Evolutionary conservation across 1,140 invertebrate genomes (phyloP), one percentile per base, ranked within the genome.

Genomic region (Macrotrachela quadricornifera): DNA sequence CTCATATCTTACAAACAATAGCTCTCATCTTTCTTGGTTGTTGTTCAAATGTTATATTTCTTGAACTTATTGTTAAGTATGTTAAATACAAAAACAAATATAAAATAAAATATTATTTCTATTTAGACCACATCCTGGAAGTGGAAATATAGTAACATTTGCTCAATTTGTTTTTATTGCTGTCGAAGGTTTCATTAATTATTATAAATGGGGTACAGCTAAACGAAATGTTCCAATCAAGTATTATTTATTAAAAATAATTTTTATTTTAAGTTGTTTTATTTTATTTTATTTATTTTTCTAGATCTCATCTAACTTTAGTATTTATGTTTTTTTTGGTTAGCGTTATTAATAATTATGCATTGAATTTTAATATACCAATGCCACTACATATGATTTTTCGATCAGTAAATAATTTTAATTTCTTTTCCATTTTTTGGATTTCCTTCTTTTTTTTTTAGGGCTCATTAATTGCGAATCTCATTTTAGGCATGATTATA

Each of bases 341-440:
- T 6, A 95, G 85, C 68, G 82, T 95, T 6, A 79, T 80, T 18
- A 96, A 96, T 66, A 99, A 96, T 70, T 87, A 86, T 73, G 87
- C 87, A 0, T 84, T 96, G 60, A 80, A 83, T 64, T 96, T 90
- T 62, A 91, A 95, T 63, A 91, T 99, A 63, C 81, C 91, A 0
- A 91, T 97, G 79, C 90, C 92, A 11, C 71, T 97, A 9, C 91
- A 96, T 65, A 94, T 99, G 81, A 96, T 97, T 65, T 96, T 97
- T 65, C 76, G 90, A 74, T 80, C 91, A 39, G 83, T 86, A 73
- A 77, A 79, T 12, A 52, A n/a, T 43, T 15, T 46, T 45, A 15
- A 36, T 46, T 48, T 18, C 54, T 17, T 14, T 41, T n/a, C 51
- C 44, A 41, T 46, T n/a, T n/a, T n/a, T n/a, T n/a, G n/a, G n/a